Evolutionary conservation across 2,113 vertebrate species (phyloP), one percentile per base, ranked within the genome.

Genomic region (Scartelaos histophorus): DNA sequence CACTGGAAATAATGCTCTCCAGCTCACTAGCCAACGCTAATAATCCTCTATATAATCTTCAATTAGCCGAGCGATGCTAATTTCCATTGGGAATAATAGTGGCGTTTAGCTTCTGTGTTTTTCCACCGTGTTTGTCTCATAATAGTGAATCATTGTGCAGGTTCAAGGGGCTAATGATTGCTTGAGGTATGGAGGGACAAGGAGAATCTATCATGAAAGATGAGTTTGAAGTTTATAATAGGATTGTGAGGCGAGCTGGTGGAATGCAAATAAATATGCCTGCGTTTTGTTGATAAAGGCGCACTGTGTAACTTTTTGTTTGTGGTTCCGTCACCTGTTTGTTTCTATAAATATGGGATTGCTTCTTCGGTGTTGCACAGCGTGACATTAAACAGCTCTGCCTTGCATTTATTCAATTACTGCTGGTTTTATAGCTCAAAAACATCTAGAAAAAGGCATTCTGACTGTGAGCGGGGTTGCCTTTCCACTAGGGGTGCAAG

Each of bases 41-140:
- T 93, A 94, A 93, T 93, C 92, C 92, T 82, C 85, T 82, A 84
- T 87, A 91, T 93, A 93, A 93, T 93, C 92, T 94, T 88, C 92
- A 92, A 92, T 94, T 93, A 93, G 91, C 92, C 85, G 83, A 78
- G 74, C 72, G 45, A 75, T 51, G 56, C 78, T 92, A 92, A 91
- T 93, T 87, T 92, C 85, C 86, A 85, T 84, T 84, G 84, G 87
- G 88, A 89, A 88, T 90, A 84, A 85, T 83, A 81, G 71, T 68
- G 73, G 71, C 66, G 46, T 86, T 91, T 82, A 88, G 87, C 66
- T 76, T 80, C 73, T 89, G 81, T 82, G 78, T 81, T 67, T 61
- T 56, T 43, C 15, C 61, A 10, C 7, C 17, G 60, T 38, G 61
- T 64, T 64, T 43, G 61, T n/a, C 61, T 64, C 19, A 38, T 43